Evolutionary conservation across 2,888 invertebrate species (phyloP), one percentile per base, ranked within the genome.

Genomic region (Megamerina dolium): DNA sequence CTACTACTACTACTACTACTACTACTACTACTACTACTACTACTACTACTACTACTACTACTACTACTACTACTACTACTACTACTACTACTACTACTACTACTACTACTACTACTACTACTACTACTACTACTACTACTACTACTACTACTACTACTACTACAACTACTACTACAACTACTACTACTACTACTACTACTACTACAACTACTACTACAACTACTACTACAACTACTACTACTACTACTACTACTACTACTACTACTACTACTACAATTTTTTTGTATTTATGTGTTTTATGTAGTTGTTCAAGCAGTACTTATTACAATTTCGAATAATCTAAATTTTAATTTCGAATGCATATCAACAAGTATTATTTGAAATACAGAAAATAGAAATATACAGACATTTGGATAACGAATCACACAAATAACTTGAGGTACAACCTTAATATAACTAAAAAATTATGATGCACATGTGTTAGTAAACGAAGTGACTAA

Each of bases 1-100:
- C 16, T 32, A 32, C 16, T 32, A 32, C 16, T 32, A 32, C 16
- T 32, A 14, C 16, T 32, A 32, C 16, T 32, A 32, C 16, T 32
- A 32, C 16, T 32, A 32, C 16, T 32, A 32, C 16, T 32, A 32
- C 16, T 32, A 32, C 16, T 32, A 32, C 16, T 32, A 32, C 16
- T 32, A 32, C 16, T 32, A 32, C 16, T 32, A 32, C 16, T 32
- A 32, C 16, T 32, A 32, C 16, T 32, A 13, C 16, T 32, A 32
- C 16, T 32, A 32, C 16, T 32, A 32, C 16, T 32, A 32, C 16
- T 32, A 32, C 16, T 32, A 32, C 16, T 32, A 32, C 16, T 32
- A 32, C 16, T 32, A 32, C 16, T 13, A 32, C 16, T 13, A 32
- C 16, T 13, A 32, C n/a, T 13, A 32, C 16, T 32, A 32, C 16